phyloP scores from a whole-genome alignment of 2,113 vertebrate genomes.

The Condylura cristata region DNA sequence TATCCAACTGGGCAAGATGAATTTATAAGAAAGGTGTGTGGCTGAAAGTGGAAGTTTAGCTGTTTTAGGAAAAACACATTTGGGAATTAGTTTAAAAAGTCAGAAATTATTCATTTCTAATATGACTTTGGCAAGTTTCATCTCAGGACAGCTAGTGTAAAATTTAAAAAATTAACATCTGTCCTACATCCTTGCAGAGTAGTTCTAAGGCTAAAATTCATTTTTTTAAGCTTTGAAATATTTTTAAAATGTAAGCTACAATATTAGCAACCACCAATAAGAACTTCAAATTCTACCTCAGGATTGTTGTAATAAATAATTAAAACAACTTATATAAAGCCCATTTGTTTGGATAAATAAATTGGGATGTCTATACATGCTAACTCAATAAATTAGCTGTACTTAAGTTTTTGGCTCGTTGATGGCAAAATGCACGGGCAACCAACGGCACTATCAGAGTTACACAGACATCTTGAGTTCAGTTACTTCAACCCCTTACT shows the following conservation, averaged over 20 bases:
- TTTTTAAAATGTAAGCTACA: not conserved
- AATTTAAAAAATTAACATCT: constrained; percentile 43
- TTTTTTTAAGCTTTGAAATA: constrained; percentile 4
- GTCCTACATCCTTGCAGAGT: not conserved
- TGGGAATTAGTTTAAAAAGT: constrained; percentile 21
- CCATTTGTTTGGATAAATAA: not conserved
- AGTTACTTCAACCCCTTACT: not conserved
- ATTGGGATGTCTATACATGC: not conserved
- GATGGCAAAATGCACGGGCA: not conserved
- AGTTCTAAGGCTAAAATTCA: constrained; percentile 12
- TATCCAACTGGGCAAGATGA: not conserved
- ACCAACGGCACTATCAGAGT: not conserved
- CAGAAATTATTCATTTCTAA: constrained; percentile 6
- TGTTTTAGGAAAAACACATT: constrained; percentile 43
- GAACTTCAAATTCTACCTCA: constrained; percentile 28
- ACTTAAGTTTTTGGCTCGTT: not conserved
- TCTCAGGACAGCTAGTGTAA: not conserved
- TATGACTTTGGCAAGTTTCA: not conserved
- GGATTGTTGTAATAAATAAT: constrained; percentile 29
- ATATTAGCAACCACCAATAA: constrained; percentile 4
- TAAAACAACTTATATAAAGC: not conserved
- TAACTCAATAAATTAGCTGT: constrained; percentile 9
- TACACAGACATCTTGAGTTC: not conserved
- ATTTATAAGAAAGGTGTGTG: constrained; percentile 6
- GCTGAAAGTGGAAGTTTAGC: not conserved